Evolutionary conservation across 2,113 vertebrate genomes (phyloP), one percentile per base, ranked within the genome.

Genomic region (Petroica traversi): DNA sequence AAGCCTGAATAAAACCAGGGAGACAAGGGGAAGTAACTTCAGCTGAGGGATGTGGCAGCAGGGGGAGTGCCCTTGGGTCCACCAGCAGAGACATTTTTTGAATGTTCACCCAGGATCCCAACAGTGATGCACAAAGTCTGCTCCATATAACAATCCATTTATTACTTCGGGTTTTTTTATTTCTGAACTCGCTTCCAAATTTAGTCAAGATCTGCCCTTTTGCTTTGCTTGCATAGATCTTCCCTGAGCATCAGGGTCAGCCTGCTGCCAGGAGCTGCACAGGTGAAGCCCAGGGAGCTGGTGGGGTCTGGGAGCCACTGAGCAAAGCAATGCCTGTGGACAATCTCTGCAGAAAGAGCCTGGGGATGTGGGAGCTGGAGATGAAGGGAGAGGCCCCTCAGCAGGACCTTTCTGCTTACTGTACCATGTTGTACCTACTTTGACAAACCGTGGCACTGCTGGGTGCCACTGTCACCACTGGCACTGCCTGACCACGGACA

Each of bases 41-140:
- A 28, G 80, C 24, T 24, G 71, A n/a, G 83, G 19, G 26, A 29
- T 4, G 38, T 12, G 54, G 34, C 29, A 40, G 7, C n/a, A 40
- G 52, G 48, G 14, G 31, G 49, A 34, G 38, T 12, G 25, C 31
- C 78, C 51, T 3, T 9, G 15, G 17, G 31, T 49, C 62, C 58
- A n/a, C 7, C 11, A 34, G 33, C 3, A 8, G 36, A 16, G 14
- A 8, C 1, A 1, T 0, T 0, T 3, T 71, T 29, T 22, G 43
- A 46, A 20, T 3, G 0, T 19, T 38, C 59, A 48, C 11, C 25
- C 2, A 2, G 80, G 41, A 41, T 33, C 38, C 57, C 34, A 49
- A 14, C 24, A 78, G 43, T 1, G 17, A 87, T 3, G 34, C 61
- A 41, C 69, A 52, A 41, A 89, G 46, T 28, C 78, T 11, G 34